phyloP scores from a whole-genome alignment of 2,888 invertebrate genomes.

The Prenolepis imparis region DNA sequence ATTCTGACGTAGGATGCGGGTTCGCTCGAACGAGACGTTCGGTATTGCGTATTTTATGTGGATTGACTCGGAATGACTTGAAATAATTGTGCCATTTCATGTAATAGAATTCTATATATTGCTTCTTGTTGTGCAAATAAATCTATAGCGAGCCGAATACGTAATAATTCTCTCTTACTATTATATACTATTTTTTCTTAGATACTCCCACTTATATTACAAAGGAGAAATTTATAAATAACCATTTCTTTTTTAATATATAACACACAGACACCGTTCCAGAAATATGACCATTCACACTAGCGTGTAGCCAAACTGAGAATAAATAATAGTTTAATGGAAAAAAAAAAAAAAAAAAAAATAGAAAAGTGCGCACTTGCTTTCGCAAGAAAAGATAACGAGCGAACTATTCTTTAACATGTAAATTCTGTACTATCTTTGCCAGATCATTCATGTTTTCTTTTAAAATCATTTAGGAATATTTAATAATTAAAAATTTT shows the following conservation, averaged over 20 bases:
- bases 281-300: conserved; percentile 16
- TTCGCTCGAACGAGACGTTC: conserved; percentile 1
- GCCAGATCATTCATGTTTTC: conserved; percentile 20
- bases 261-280: background rate
- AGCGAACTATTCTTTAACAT: conserved; percentile 22
- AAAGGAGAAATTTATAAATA: conserved; percentile 43
- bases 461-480: background rate
- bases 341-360: background rate
- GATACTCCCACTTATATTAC: background rate
- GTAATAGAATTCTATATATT: background rate
- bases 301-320: background rate
- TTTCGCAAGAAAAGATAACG: background rate
- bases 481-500: conserved; percentile 14
- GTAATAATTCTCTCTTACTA: background rate
- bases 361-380: too few relatives aligned
- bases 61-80: conserved; percentile 6
- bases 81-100: conserved; percentile 6
- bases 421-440: conserved; percentile 1
- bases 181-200: background rate
- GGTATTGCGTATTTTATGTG: conserved; percentile 16
- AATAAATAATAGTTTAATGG: conserved; percentile 1
- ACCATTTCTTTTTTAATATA: conserved; percentile 4
- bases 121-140: conserved; percentile 6
- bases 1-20: conserved; percentile 43
- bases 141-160: background rate